Base-by-base conservation (phyloP, 2,797 vertebrate species). In the Bradypus variegatus region DNA sequence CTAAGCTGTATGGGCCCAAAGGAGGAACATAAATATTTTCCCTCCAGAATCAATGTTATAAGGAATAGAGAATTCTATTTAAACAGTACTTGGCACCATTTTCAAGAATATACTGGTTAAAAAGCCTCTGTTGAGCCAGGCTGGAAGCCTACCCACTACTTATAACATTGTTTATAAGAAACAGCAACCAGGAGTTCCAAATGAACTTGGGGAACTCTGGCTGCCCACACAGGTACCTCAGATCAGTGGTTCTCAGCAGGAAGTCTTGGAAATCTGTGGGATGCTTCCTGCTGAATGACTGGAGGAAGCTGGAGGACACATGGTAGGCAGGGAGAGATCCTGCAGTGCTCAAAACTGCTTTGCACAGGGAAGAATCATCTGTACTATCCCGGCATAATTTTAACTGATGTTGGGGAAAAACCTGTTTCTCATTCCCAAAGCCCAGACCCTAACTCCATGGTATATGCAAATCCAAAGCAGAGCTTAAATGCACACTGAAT, bases 101-200 rank as follows among this genome's bases (percentile, higher is more conserved):
- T 79, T 86, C 29, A 60, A 48, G 29, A 48, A 48, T 41, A 77
- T 36, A 77, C 69, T 45, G 36, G 53, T 70, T 80, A 19, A 70
- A 88, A 91, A 86, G 67, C 25, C 7, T 93, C 31, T 83, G 15
- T 50, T 19, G 25, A 33, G 48, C 65, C 58, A 19, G 53, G 77
- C n/a, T 93, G 36, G 41, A 87, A 87, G 50, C 18, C 67, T 60
- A 45, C 53, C 31, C 72, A 91, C n/a, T 58, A 82, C 50, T 78
- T 67, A 14, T 27, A 90, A 92, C 73, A 91, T 2, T 86, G 33
- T 85, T 90, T 86, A 69, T 87, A 94, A 91, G 76, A 83, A 93
- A 92, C 89, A 81, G 19, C 55, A 65, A 60, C 38, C 6, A 45
- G 80, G 48, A 86, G 58, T 45, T 87, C 64, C 36, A 72, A 78